Evolutionary conservation across 2,113 vertebrate genomes (phyloP).

Genomic region (Ptyas mucosa): DNA sequence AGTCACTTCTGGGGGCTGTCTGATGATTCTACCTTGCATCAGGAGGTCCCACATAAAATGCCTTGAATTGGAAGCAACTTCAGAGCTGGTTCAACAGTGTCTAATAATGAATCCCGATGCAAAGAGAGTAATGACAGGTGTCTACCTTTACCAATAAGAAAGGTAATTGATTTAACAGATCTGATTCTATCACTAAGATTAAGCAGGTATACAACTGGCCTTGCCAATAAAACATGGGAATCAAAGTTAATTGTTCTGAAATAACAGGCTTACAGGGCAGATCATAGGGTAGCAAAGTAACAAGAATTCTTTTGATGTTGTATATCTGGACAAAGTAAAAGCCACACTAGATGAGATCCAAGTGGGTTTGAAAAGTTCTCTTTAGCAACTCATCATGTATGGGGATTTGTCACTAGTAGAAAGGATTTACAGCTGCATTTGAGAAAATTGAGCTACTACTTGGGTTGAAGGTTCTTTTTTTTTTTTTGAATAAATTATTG

Average conservation of each 20-base stretch:
- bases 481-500: conserved; percentile 16
- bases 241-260: conserved; percentile 18
- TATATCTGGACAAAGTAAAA: conserved; percentile 20
- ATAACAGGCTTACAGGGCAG: neutral
- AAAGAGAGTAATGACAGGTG: neutral
- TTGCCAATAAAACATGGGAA: neutral
- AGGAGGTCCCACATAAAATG: neutral
- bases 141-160: neutral
- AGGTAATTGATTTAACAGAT: neutral
- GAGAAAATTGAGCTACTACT: conserved; percentile 22
- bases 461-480: neutral
- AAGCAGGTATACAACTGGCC: conserved; percentile 6
- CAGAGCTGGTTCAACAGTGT: neutral
- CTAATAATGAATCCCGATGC: neutral
- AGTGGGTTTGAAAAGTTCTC: neutral
- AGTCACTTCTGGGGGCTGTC: neutral
- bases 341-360: neutral
- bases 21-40: neutral
- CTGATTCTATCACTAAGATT: neutral
- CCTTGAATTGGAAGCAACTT: neutral
- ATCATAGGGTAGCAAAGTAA: neutral
- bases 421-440: conserved; percentile 28
- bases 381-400: conserved; percentile 4
- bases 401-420: neutral
- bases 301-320: neutral